These are phyloP conservation scores for Sitta europaea DNA, from an alignment of 2,113 vertebrate species.

Conservation along the genomic window DNA sequence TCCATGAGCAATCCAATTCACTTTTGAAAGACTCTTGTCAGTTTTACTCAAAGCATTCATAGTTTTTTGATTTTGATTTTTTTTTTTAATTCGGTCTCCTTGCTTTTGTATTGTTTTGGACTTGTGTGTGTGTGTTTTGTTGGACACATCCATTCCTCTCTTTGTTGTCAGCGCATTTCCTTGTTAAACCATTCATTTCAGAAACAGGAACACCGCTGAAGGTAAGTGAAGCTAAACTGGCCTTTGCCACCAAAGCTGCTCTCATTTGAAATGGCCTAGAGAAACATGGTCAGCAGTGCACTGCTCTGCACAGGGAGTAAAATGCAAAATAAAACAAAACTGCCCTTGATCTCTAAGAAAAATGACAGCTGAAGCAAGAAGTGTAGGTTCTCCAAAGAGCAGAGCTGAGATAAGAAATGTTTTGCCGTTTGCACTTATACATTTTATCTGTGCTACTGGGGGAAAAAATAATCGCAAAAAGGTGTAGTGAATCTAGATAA, in stretches of 20 bases:
- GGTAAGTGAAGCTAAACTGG: conserved; percentile 74
- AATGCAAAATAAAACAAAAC: not conserved
- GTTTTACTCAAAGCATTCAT: conserved; percentile 49
- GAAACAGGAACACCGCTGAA: conserved; percentile 59
- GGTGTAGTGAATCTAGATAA: not conserved
- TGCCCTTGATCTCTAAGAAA: not conserved
- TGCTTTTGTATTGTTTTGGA: conserved; percentile 54
- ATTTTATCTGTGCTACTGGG: not conserved
- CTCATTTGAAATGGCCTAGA: not conserved
- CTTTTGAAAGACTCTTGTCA: conserved; percentile 50
- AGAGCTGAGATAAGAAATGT: conserved; percentile 1
- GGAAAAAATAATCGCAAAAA: not conserved
- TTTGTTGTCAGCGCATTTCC: conserved; percentile 41
- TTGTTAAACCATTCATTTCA: conserved; percentile 67
- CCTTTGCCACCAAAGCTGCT: conserved; percentile 33
- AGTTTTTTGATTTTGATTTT: not conserved
- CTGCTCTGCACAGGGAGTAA: not conserved
- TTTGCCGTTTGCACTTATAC: not conserved
- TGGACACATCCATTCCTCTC: conserved; percentile 5
- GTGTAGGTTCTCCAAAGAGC: not conserved
- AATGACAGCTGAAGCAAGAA: not conserved
- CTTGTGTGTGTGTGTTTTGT: conserved; percentile 56
- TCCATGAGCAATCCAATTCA: conserved; percentile 43
- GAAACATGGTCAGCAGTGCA: not conserved
- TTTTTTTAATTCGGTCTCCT: not conserved